phyloP scores from a whole-genome alignment of 1,140 invertebrate genomes.

The Zeugodacus cucurbitae region DNA sequence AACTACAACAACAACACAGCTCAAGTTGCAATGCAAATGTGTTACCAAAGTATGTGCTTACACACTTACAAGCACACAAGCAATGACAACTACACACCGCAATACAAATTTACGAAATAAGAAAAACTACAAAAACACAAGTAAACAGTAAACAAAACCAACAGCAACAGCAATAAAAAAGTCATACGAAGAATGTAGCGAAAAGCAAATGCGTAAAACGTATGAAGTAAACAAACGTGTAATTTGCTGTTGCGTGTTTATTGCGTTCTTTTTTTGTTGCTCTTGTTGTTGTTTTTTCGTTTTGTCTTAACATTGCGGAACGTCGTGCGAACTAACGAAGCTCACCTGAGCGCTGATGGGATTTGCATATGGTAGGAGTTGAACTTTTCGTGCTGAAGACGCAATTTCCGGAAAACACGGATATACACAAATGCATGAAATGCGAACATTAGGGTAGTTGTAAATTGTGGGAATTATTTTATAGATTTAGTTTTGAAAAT shows the following conservation, averaged over 20 bases:
- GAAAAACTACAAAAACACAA: neutral
- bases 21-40: neutral
- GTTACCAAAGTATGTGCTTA: neutral
- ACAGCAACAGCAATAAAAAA: neutral
- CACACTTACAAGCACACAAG: neutral
- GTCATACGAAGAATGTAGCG: neutral
- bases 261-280: neutral
- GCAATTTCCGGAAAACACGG: neutral
- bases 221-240: neutral
- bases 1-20: neutral
- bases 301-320: neutral
- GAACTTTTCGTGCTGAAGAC: conserved; percentile 4
- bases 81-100: neutral
- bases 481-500: too few relatives aligned
- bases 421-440: neutral
- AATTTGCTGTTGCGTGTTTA: neutral
- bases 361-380: neutral
- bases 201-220: neutral
- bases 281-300: neutral
- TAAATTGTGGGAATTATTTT: too few relatives aligned
- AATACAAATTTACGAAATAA: neutral
- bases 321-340: neutral
- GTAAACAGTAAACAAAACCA: neutral
- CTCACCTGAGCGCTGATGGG: neutral
- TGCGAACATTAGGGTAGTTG: too few relatives aligned